Conservation (phyloP, 1,140 invertebrate genomes). For the Drosophila kikkawai region DNA sequence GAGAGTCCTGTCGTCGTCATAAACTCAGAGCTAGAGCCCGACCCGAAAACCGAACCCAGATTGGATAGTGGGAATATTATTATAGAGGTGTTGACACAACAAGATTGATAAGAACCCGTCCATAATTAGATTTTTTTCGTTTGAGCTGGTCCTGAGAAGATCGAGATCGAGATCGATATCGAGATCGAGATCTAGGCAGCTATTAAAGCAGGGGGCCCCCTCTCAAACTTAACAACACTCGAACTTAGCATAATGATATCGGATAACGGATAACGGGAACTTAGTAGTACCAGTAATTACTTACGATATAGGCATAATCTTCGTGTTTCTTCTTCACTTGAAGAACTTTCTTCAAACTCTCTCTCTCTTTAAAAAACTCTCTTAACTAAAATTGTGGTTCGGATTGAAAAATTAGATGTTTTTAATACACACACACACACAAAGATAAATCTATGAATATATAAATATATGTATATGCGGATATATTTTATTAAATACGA, state of each 20-base stretch:
- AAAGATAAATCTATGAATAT: slow-evolving; percentile 50
- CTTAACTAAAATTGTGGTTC: slow-evolving; percentile 66
- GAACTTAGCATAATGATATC: slow-evolving; percentile 36
- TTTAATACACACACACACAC: slow-evolving; percentile 43
- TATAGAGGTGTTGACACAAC: slow-evolving; percentile 69
- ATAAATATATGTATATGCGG: slow-evolving; percentile 42
- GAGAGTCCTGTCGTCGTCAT: slow-evolving; percentile 7
- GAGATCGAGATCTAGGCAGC: slow-evolving; percentile 32
- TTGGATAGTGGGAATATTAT: slow-evolving; percentile 18
- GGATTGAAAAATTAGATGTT: slow-evolving; percentile 74
- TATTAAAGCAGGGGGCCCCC: slow-evolving; percentile 20
- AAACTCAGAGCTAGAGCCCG: slow-evolving; percentile 15
- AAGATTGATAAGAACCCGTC: slow-evolving; percentile 84
- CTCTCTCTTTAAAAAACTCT: slow-evolving; percentile 22
- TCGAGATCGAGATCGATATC: no score
- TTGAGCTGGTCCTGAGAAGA: slow-evolving; percentile 48
- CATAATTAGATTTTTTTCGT: slow-evolving; percentile 83
- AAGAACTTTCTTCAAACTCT: slow-evolving; percentile 27
- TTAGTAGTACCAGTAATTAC: slow-evolving; percentile 44
- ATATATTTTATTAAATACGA: slow-evolving; percentile 80
- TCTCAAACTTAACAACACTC: slow-evolving; percentile 8
- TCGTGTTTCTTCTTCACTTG: slow-evolving; percentile 65
- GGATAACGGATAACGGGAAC: slow-evolving; percentile 13
- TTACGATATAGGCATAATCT: slow-evolving; percentile 43
- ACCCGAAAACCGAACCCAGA: slow-evolving; percentile 31